phyloP scores from a whole-genome alignment of 2,797 vertebrate genomes.

The Crocodylus rhombifer region DNA sequence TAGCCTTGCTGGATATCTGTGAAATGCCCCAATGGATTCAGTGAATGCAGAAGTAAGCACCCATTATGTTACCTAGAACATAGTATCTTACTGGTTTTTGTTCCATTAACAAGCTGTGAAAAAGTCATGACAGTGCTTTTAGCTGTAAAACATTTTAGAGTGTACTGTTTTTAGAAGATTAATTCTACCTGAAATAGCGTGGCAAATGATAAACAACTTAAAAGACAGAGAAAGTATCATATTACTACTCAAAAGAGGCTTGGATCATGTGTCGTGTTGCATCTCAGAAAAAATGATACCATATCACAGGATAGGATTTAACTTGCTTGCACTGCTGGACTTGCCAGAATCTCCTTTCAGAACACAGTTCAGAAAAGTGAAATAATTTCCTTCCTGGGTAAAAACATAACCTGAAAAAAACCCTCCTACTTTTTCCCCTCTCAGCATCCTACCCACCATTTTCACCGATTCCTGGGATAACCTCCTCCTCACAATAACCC shows the following conservation, averaged over 20 bases:
- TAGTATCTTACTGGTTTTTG: conserved; percentile 70
- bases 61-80: conserved; percentile 75
- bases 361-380: neutral
- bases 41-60: conserved; percentile 62
- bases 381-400: neutral
- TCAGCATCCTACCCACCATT: neutral
- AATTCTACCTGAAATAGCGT: conserved; percentile 72
- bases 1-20: conserved; percentile 72
- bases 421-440: neutral
- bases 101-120: conserved; percentile 80
- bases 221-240: conserved; percentile 55
- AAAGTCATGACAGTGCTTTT: conserved; percentile 78
- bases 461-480: neutral
- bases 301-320: neutral
- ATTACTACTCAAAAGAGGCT: conserved; percentile 39
- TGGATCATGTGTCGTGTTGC: conserved; percentile 44
- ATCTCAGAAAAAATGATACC: conserved; percentile 34
- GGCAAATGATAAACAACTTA: conserved; percentile 75
- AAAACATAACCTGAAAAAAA: neutral
- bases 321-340: neutral
- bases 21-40: conserved; percentile 70
- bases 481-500: neutral
- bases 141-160: conserved; percentile 77
- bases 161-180: conserved; percentile 72
- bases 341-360: neutral